Percentiles rank a stretch among this genome's conserved stretches.
These are phyloP conservation scores for Stegana nigrithorax DNA, from an alignment of 2,888 invertebrate genomes.

Conservation along the genomic window DNA sequence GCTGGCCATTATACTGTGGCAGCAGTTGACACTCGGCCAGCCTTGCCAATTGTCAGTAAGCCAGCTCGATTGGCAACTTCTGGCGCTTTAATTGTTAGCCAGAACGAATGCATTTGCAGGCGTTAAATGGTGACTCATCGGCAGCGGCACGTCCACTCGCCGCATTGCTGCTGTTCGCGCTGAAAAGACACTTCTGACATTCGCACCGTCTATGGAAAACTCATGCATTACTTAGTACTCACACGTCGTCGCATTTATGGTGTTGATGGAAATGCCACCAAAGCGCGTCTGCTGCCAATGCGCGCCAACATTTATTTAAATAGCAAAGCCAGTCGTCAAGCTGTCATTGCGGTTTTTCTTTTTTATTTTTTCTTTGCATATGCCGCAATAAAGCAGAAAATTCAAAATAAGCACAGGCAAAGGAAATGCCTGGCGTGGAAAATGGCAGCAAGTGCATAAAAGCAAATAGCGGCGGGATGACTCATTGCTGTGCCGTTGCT, in stretches of 20 bases:
- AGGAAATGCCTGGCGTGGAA: slow-evolving; percentile 8
- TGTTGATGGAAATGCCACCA: slow-evolving; percentile 51
- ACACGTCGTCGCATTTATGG: slow-evolving; percentile 20
- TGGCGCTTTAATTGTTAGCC: neutral
- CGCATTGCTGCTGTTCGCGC: neutral
- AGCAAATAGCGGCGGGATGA: slow-evolving; percentile 13
- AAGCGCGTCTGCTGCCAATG: slow-evolving; percentile 18
- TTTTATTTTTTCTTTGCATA: too few relatives aligned
- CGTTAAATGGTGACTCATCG: slow-evolving; percentile 36
- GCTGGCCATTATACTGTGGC: too few relatives aligned
- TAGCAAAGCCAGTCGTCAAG: slow-evolving; percentile 19
- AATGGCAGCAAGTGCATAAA: slow-evolving; percentile 4
- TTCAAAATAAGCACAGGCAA: too few relatives aligned
- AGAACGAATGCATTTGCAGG: slow-evolving; percentile 6
- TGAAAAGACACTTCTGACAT: slow-evolving; percentile 15
- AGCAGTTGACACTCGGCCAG: too few relatives aligned
- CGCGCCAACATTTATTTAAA: slow-evolving; percentile 15
- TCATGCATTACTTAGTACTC: slow-evolving; percentile 13
- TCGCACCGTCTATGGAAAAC: slow-evolving; percentile 16
- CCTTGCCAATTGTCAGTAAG: too few relatives aligned
- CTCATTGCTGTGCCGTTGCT: neutral
- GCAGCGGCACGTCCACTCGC: slow-evolving; percentile 21
- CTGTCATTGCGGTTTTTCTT: slow-evolving; percentile 24
- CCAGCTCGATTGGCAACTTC: neutral
- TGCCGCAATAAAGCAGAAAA: too few relatives aligned